Evolutionary conservation across 2,888 invertebrate species (phyloP).

Genomic region (Polylopha cassiicola): DNA sequence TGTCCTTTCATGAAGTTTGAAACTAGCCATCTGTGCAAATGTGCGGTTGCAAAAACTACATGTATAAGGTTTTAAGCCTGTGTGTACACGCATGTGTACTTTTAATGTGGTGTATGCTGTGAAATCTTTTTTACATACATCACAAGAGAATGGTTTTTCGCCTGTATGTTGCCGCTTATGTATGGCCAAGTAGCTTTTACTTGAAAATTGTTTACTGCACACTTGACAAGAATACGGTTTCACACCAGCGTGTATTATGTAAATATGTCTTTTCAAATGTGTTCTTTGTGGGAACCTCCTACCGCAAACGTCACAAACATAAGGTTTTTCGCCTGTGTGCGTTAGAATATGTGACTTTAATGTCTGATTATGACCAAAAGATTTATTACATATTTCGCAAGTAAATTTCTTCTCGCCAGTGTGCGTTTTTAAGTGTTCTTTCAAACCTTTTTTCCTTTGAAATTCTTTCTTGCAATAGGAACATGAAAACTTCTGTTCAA

Average conservation of each 20-base stretch:
- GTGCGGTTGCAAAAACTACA: conserved; percentile 56
- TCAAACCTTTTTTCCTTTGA: conserved; percentile 54
- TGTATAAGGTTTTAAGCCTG: conserved; percentile 58
- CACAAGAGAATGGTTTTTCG: conserved; percentile 55
- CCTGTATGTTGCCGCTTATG: conserved; percentile 65
- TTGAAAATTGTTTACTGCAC: conserved; percentile 61
- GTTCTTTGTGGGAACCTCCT: conserved; percentile 57
- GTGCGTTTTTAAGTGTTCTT: conserved; percentile 62
- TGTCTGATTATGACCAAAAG: conserved; percentile 53
- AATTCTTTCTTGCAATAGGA: conserved; percentile 53
- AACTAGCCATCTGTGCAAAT: conserved; percentile 66
- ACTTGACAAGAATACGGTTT: conserved; percentile 55
- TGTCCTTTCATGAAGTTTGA: conserved; percentile 58
- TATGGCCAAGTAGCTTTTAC: conserved; percentile 60
- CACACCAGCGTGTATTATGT: conserved; percentile 56
- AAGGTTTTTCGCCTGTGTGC: conserved; percentile 60
- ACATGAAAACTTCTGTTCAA: conserved; percentile 54
- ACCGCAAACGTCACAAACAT: conserved; percentile 62
- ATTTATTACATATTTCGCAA: conserved; percentile 45
- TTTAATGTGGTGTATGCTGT: conserved; percentile 63
- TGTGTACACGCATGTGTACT: conserved; percentile 65
- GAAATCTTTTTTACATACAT: conserved; percentile 61
- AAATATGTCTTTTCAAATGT: conserved; percentile 61
- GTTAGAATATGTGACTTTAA: conserved; percentile 62
- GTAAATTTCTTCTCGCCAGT: conserved; percentile 54